A percentile compares a stretch with the other conserved stretches of the same genome.
These are phyloP conservation scores for Hydropsyche tenuis DNA, from an alignment of 1,140 invertebrate genomes.

Conservation along the genomic window DNA sequence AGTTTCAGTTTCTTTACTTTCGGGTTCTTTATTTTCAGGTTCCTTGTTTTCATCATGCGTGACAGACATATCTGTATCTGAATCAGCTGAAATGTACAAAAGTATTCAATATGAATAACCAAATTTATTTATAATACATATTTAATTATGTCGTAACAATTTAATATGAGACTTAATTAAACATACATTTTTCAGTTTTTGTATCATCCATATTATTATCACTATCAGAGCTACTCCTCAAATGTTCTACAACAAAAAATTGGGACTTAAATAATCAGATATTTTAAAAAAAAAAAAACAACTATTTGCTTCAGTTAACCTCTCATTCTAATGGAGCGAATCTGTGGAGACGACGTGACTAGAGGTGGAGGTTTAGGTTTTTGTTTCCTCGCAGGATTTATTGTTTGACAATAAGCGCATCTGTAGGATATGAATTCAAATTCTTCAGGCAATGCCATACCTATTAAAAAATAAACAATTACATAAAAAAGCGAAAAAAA, in stretches of 20 bases:
- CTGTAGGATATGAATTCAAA: slow-evolving; percentile 92
- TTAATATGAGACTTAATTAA: not conserved
- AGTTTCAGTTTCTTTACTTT: not conserved
- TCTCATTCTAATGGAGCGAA: slow-evolving; percentile 26
- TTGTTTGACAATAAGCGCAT: slow-evolving; percentile 86
- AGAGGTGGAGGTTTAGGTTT: slow-evolving; percentile 74
- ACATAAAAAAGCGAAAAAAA: too few species aligned
- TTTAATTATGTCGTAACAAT: too few species aligned
- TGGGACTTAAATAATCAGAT: not conserved
- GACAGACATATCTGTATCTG: not conserved
- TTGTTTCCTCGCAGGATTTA: slow-evolving; percentile 85
- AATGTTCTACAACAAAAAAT: not conserved
- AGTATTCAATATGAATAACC: too few species aligned
- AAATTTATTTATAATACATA: too few species aligned
- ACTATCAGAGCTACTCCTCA: slow-evolving; percentile 31
- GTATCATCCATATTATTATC: slow-evolving; percentile 26
- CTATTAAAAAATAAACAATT: slow-evolving; percentile 53
- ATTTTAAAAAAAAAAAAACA: not conserved
- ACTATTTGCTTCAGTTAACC: not conserved
- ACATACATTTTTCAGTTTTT: slow-evolving; percentile 24
- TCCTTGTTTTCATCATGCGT: not conserved
- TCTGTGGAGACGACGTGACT: slow-evolving; percentile 29
- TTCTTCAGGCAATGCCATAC: slow-evolving; percentile 96
- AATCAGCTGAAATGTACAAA: not conserved
- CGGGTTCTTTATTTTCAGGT: not conserved